Conservation (phyloP, 1,140 invertebrate genomes). For the Aphidius ervi region DNA sequence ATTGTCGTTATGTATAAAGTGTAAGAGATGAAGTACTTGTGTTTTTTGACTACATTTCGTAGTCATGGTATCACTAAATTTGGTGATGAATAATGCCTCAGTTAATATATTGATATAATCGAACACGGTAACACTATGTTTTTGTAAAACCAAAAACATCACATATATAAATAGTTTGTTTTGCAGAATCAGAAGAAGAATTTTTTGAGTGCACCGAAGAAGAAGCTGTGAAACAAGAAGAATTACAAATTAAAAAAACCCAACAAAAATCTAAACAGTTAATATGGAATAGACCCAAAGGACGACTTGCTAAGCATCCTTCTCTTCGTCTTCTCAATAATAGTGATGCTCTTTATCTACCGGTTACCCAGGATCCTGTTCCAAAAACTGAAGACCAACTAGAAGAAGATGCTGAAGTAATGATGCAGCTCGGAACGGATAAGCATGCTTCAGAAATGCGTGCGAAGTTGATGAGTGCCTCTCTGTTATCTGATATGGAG, state of each 20-base stretch:
- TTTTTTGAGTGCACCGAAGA: slow-evolving; percentile 80
- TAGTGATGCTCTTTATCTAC: slow-evolving; percentile 75
- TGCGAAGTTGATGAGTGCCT: slow-evolving; percentile 91
- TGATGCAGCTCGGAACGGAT: slow-evolving; percentile 81
- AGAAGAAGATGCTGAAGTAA: slow-evolving; percentile 86
- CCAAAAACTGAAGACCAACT: slow-evolving; percentile 97
- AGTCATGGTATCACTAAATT: too few species aligned
- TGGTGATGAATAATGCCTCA: too few species aligned
- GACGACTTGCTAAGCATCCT: slow-evolving; percentile 66
- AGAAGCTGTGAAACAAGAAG: slow-evolving; percentile 51
- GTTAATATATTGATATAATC: too few species aligned
- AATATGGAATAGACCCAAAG: slow-evolving; percentile 68
- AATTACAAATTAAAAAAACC: slow-evolving; percentile 28
- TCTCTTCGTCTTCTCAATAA: slow-evolving; percentile 64
- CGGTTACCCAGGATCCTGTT: slow-evolving; percentile 88
- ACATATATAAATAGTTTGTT: too few species aligned
- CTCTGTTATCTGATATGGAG: slow-evolving; percentile 95
- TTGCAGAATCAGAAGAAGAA: slow-evolving; percentile 51
- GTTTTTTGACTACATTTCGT: too few species aligned
- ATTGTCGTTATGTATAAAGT: too few species aligned
- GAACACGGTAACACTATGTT: too few species aligned
- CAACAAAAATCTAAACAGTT: slow-evolving; percentile 49
- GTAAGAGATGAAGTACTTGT: too few species aligned
- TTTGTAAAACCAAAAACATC: too few species aligned
- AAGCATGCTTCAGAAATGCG: slow-evolving; percentile 78